A percentile compares a stretch with the other conserved stretches of the same genome.
phyloP scores from a whole-genome alignment of 2,113 vertebrate genomes.

The Silurus meridionalis region DNA sequence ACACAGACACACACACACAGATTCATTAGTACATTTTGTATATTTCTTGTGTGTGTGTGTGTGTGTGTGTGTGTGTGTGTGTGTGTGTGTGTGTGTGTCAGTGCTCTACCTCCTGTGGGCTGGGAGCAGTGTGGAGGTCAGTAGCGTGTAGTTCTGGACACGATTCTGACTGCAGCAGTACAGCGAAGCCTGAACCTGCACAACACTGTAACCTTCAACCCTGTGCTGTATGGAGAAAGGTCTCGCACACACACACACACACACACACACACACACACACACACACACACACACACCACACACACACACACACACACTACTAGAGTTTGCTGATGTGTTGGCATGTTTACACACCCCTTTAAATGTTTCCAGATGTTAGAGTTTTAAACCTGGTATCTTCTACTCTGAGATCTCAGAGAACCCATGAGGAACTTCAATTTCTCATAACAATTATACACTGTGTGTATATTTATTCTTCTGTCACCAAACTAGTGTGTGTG shows the following conservation, averaged over 20 bases:
- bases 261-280: background rate
- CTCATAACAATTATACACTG: too few relatives aligned
- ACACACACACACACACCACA: background rate
- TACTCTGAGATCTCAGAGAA: too few relatives aligned
- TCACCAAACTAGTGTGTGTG: background rate
- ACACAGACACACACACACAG: background rate
- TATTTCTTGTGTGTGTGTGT: too few relatives aligned
- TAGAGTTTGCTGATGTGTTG: background rate
- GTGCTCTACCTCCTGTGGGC: conserved; percentile 91
- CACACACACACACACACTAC: background rate
- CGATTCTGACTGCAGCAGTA: conserved; percentile 73
- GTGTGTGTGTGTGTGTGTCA: conserved; percentile 54
- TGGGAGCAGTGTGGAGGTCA: conserved; percentile 85
- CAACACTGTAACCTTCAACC: conserved; percentile 87
- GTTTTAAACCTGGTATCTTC: too few relatives aligned
- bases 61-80: background rate
- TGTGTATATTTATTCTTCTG: conserved; percentile 2
- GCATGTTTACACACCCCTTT: too few relatives aligned
- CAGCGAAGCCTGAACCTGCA: conserved; percentile 82
- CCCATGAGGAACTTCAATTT: too few relatives aligned
- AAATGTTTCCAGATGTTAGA: too few relatives aligned
- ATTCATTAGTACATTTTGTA: too few relatives aligned
- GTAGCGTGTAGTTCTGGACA: conserved; percentile 82
- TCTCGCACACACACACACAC: conserved; percentile 58
- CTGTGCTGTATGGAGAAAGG: conserved; percentile 90